Conservation (phyloP, 2,797 vertebrate genomes). For the Syngnathus acus region DNA sequence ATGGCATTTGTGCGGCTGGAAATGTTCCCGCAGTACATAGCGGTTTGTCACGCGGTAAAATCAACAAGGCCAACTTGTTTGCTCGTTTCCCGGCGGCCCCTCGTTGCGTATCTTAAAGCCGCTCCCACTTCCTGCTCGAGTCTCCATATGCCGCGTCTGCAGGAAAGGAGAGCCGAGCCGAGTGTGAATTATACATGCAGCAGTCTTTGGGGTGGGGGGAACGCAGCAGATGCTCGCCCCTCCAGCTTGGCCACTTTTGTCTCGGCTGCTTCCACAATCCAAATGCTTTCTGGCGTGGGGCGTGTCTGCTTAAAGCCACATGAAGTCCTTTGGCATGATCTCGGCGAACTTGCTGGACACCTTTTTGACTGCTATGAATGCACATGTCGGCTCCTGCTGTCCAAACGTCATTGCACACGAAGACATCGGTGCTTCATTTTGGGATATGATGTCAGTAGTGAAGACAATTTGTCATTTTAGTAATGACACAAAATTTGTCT, state of each 20-base stretch:
- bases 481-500: too few species aligned
- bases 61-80: slow-evolving; percentile 15
- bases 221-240: slow-evolving; percentile 64
- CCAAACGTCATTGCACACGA: too few species aligned
- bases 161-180: slow-evolving; percentile 50
- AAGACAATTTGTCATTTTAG: too few species aligned
- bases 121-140: slow-evolving; percentile 11
- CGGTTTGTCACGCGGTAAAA: slow-evolving; percentile 27
- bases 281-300: slow-evolving; percentile 19
- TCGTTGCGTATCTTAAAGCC: slow-evolving; percentile 4
- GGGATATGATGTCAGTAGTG: too few species aligned
- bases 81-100: slow-evolving; percentile 14
- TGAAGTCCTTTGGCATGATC: background rate
- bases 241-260: slow-evolving; percentile 54
- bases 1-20: background rate
- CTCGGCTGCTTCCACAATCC: slow-evolving; percentile 16
- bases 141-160: slow-evolving; percentile 52
- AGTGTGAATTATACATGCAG: slow-evolving; percentile 64
- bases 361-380: too few species aligned
- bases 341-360: background rate
- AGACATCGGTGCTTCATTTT: too few species aligned
- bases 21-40: background rate
- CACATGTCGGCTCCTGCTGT: too few species aligned
- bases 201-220: slow-evolving; percentile 27
- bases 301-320: slow-evolving; percentile 15